Percentiles rank a stretch among this genome's conserved stretches.
phyloP scores from a whole-genome alignment of 1,140 invertebrate genomes.

The Drosophila persimilis region DNA sequence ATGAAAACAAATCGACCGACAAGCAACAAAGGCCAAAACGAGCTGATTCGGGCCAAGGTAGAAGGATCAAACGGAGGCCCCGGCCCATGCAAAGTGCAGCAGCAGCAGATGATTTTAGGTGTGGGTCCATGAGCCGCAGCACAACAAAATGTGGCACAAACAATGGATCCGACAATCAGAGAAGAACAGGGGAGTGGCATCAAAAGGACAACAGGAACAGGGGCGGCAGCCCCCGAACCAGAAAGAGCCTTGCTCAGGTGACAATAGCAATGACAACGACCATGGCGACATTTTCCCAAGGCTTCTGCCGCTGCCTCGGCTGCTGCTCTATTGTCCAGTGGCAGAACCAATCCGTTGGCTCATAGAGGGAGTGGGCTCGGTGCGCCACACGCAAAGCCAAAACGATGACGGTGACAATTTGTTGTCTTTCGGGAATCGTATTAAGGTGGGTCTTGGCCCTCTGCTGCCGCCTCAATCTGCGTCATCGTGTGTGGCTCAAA shows the following conservation, averaged over 20 bases:
- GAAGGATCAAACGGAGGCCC: constrained; percentile 52
- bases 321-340: constrained; percentile 44
- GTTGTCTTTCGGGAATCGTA: constrained; percentile 52
- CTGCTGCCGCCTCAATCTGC: constrained; percentile 1
- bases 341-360: constrained; percentile 21
- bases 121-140: not conserved
- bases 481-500: constrained; percentile 55
- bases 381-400: constrained; percentile 59
- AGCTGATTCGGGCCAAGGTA: constrained; percentile 6
- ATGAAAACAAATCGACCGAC: constrained; percentile 72
- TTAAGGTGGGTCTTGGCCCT: constrained; percentile 37
- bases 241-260: constrained; percentile 54
- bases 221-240: not conserved
- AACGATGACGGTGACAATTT: constrained; percentile 66
- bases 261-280: constrained; percentile 54
- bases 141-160: constrained; percentile 34
- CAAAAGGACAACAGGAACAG: too few relatives aligned
- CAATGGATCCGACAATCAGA: constrained; percentile 23
- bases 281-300: constrained; percentile 67
- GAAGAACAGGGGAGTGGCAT: too few relatives aligned
- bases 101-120: constrained; percentile 18
- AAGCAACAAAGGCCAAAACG: constrained; percentile 43
- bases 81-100: constrained; percentile 27
- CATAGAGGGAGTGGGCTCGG: not conserved
- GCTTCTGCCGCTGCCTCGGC: constrained; percentile 9